Conservation (phyloP, 1,140 invertebrate genomes). For the Drosophila fuyamai region DNA sequence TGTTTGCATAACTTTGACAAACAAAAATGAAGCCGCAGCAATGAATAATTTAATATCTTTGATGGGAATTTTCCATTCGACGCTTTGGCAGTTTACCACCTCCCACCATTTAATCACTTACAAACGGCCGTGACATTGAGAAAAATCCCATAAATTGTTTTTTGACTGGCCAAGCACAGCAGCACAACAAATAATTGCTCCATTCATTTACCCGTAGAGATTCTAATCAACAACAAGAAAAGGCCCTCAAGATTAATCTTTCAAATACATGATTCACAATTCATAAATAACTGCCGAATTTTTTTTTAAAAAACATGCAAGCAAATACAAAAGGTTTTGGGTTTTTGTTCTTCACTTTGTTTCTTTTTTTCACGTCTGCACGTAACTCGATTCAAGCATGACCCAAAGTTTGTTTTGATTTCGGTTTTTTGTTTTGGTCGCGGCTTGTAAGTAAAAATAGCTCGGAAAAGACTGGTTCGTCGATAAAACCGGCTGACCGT, state of each 20-base stretch:
- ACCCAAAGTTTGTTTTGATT: conserved; percentile 47
- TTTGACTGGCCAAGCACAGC: conserved; percentile 6
- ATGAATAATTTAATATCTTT: neutral
- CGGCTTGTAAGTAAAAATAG: conserved; percentile 27
- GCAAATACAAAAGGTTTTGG: conserved; percentile 38
- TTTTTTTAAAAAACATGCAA: conserved; percentile 24
- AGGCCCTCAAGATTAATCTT: conserved; percentile 33
- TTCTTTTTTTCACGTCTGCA: conserved; percentile 46
- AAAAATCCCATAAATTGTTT: conserved; percentile 31
- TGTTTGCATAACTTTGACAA: too few relatives aligned
- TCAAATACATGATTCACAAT: conserved; percentile 22
- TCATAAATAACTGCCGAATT: conserved; percentile 43
- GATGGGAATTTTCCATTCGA: neutral
- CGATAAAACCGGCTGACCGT: conserved; percentile 32
- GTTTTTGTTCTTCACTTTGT: conserved; percentile 16
- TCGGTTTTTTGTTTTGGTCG: conserved; percentile 22
- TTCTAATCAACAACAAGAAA: conserved; percentile 37
- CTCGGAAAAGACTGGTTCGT: conserved; percentile 22
- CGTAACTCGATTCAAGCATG: conserved; percentile 39
- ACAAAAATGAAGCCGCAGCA: neutral
- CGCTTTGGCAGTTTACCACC: neutral
- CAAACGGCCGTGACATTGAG: conserved; percentile 55
- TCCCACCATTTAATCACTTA: conserved; percentile 19
- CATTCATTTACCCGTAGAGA: conserved; percentile 18
- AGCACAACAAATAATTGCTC: conserved; percentile 31